Evolutionary conservation across 2,888 invertebrate genomes (phyloP).

Genomic region (Aleiodes testaceus): DNA sequence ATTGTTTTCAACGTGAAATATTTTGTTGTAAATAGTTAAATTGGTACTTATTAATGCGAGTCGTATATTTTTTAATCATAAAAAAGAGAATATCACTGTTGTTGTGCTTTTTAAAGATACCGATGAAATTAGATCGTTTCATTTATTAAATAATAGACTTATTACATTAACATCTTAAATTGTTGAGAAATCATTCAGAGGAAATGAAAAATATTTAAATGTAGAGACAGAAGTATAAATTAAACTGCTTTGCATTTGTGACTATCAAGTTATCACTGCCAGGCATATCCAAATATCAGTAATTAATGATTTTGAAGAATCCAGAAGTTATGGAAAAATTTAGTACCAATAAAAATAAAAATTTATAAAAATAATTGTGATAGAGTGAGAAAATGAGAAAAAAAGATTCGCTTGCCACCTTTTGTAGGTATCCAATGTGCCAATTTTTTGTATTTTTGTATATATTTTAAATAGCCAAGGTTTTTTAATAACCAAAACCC

Average conservation of each 20-base stretch:
- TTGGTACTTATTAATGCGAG: slow-evolving; percentile 31
- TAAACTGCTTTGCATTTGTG: slow-evolving; percentile 6
- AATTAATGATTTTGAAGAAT: neutral
- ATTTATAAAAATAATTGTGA: slow-evolving; percentile 8
- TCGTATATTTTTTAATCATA: slow-evolving; percentile 37
- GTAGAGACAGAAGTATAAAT: neutral
- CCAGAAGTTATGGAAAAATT: neutral
- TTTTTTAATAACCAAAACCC: slow-evolving; percentile 29
- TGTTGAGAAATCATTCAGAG: neutral
- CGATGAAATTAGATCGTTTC: neutral
- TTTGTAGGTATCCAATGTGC: slow-evolving; percentile 63
- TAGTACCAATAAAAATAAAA: slow-evolving; percentile 20
- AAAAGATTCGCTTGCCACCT: slow-evolving; percentile 50
- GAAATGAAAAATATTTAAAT: neutral
- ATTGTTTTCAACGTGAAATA: slow-evolving; percentile 17
- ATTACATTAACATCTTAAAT: neutral
- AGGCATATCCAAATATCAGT: slow-evolving; percentile 27
- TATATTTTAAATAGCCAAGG: slow-evolving; percentile 56
- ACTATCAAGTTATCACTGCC: slow-evolving; percentile 32
- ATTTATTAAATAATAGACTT: neutral
- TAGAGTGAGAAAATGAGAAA: slow-evolving; percentile 43
- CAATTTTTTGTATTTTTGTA: slow-evolving; percentile 71
- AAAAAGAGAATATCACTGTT: slow-evolving; percentile 22
- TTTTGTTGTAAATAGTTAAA: slow-evolving; percentile 37
- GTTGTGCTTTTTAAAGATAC: slow-evolving; percentile 16